Evolutionary conservation across 2,888 invertebrate genomes (phyloP), one percentile per base, ranked within the genome.

Genomic region (Chloroclysta siterata): DNA sequence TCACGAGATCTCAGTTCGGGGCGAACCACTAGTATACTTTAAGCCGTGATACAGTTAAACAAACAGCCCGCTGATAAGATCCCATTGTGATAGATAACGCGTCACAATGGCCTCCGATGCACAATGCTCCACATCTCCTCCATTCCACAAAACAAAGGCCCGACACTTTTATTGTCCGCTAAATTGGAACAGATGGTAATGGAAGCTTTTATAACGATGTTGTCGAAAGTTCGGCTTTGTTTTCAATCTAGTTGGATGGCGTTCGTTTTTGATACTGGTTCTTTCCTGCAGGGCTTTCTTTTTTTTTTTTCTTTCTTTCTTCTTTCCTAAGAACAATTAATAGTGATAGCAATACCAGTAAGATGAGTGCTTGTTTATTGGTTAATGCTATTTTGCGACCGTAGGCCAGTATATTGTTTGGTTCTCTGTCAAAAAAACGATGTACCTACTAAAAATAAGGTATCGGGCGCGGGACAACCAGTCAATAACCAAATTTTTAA

Each of bases 111-210:
- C 60, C 53, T 72, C 71, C 80, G 77, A 83, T 88, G 85, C 84
- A 89, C 88, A 89, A 89, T 87, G 80, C 81, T 80, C 81, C 85
- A 82, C 84, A 84, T 84, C 83, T 84, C 66, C 55, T 80, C 83
- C 83, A 85, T 85, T 78, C 83, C 81, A 83, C 80, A 84, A 89
- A 88, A 89, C 89, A 90, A 79, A 75, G 64, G 66, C 60, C 80
- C 84, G 83, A 83, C 85, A 88, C 85, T 89, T 88, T 88, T 86
- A 89, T 88, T 89, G 86, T 89, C 76, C 81, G 80, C 80, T 83
- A 84, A 90, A 91, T 87, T 87, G 85, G 85, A 88, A 81, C 85
- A 85, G 84, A 84, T 83, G 82, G 78, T 75, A 82, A 83, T 79
- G 76, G 74, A 73, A 60, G 75, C 79, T 77, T 80, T 78, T 74